These are phyloP conservation scores for Myotis yumanensis DNA, from an alignment of 2,113 vertebrate genomes.

Conservation along the genomic window DNA sequence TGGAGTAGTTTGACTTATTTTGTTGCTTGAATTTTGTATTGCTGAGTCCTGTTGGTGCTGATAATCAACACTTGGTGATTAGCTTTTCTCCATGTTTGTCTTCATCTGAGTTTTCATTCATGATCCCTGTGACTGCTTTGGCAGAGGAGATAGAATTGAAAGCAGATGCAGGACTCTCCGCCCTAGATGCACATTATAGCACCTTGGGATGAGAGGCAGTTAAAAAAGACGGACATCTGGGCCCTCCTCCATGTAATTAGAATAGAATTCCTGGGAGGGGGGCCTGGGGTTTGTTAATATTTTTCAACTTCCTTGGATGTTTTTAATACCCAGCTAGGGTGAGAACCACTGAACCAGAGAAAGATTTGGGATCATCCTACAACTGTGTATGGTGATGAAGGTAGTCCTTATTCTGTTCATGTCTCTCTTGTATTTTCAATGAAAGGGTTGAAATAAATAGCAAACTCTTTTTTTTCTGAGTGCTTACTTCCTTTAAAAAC, in stretches of 20 bases:
- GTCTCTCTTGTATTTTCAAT: slow-evolving; percentile 21
- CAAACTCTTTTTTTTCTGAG: not conserved
- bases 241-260: not conserved
- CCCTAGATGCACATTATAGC: not conserved
- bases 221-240: not conserved
- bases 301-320: not conserved
- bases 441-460: slow-evolving; percentile 12
- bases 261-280: not conserved
- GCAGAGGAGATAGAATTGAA: not conserved
- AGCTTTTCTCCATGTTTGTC: not conserved
- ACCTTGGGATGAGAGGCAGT: not conserved
- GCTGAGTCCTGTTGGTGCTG: not conserved
- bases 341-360: not conserved
- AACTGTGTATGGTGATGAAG: not conserved
- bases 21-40: not conserved
- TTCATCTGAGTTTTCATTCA: not conserved
- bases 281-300: not conserved
- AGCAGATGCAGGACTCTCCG: not conserved
- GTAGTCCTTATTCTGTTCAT: not conserved
- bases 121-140: not conserved
- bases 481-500: slow-evolving; percentile 37
- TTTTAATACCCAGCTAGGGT: not conserved
- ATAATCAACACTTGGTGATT: not conserved
- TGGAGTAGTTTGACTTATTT: not conserved
- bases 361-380: not conserved